Conservation (phyloP, 2,888 invertebrate genomes). For the Gisinianus flammeolus region DNA sequence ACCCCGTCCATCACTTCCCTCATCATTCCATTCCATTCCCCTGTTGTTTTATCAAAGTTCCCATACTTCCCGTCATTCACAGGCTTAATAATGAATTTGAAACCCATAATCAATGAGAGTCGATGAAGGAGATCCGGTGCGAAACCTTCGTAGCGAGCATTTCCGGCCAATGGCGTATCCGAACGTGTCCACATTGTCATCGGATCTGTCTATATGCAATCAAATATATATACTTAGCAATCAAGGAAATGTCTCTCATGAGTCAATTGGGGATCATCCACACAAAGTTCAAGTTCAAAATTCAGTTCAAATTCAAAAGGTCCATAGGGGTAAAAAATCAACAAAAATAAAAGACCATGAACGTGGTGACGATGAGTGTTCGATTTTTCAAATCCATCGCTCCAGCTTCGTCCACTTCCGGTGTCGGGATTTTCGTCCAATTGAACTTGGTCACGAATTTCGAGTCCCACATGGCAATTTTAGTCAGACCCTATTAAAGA, state of each 20-base stretch:
- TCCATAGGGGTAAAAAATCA: not conserved
- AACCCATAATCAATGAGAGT: conserved; percentile 75
- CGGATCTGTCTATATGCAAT: conserved; percentile 40
- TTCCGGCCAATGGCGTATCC: conserved; percentile 38
- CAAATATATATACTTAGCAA: not conserved
- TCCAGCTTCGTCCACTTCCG: conserved; percentile 82
- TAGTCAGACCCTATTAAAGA: conserved; percentile 70
- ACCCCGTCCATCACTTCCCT: conserved; percentile 83
- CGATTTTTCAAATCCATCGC: conserved; percentile 89
- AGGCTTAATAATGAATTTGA: conserved; percentile 84
- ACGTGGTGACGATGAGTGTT: conserved; percentile 87
- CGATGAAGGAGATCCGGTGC: conserved; percentile 65
- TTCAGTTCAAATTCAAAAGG: conserved; percentile 12
- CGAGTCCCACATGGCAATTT: conserved; percentile 81
- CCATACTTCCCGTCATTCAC: conserved; percentile 89
- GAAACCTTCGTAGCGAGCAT: conserved; percentile 62
- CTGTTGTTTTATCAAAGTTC: conserved; percentile 78
- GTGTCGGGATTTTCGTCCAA: conserved; percentile 74
- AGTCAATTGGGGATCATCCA: not conserved
- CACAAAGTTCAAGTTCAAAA: not conserved
- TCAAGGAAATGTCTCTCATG: conserved; percentile 33
- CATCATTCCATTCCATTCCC: conserved; percentile 92
- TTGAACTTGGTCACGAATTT: conserved; percentile 74
- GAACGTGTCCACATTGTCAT: conserved; percentile 49
- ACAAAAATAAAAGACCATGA: conserved; percentile 70